Evolutionary conservation across 2,888 invertebrate genomes (phyloP), one percentile per base, ranked within the genome.

Genomic region (Dicranocentrus wangi): DNA sequence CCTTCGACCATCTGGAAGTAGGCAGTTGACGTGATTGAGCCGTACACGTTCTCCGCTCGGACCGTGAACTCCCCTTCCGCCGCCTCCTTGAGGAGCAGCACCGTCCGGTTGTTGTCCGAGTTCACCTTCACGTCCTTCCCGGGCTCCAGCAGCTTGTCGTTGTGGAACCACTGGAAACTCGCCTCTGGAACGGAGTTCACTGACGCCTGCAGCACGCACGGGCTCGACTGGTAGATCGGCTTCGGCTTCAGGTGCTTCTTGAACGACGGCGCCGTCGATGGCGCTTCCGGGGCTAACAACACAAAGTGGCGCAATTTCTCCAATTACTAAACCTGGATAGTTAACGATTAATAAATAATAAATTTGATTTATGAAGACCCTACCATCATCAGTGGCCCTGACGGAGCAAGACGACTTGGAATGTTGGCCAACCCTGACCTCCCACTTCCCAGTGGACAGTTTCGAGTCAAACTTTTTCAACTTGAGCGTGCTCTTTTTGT

Each of bases 1-100:
- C 91, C 90, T 81, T 93, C 92, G 42, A 92, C 88, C 23, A 93
- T 89, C 86, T 92, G 91, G 2, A 95, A 88, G 21, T 92, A 92
- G 1, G 95, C 94, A 0, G 95, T 94, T 86, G 93, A 94, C n/a
- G 94, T 94, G 7, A 95, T 94, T 0, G 95, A 95, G 10, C 97
- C 97, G 65, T 93, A 94, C 66, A 94, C 94, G 89, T 97, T 97
- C 89, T 95, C 94, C 1, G 97, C 97, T 87, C 95, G 91, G 87
- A 96, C 65, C 2, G 95, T 95, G 87, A 95, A 93, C 28, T 93
- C 91, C 25, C 95, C 96, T 76, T 92, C 90, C 1, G 32, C 32
- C 1, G 77, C 69, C 25, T 77, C 92, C 87, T 93, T 92, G 82
- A 96, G 93, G 84, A 94, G 90, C 21, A 96, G 90, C 76, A 94